A percentile compares a stretch with the other conserved stretches of the same genome.
These are phyloP conservation scores for Euplagia quadripunctaria DNA, from an alignment of 2,888 invertebrate genomes.

Conservation along the genomic window DNA sequence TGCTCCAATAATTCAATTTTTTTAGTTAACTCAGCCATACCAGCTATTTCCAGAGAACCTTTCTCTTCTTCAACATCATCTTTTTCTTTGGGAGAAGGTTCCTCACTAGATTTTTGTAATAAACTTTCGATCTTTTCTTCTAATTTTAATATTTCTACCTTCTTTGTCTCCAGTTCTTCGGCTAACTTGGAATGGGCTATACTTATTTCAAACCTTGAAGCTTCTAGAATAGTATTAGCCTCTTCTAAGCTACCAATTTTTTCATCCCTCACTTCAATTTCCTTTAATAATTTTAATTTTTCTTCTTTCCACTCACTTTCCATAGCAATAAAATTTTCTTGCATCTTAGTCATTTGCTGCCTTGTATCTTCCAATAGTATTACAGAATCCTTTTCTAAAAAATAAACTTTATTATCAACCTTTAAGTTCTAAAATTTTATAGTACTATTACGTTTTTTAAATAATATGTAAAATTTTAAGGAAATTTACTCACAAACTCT, in stretches of 20 bases:
- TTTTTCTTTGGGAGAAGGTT: slow-evolving; percentile 59
- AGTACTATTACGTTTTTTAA: background rate
- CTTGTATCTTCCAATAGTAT: slow-evolving; percentile 93
- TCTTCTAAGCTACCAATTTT: slow-evolving; percentile 87
- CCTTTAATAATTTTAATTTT: slow-evolving; percentile 85
- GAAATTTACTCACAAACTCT: too few relatives aligned
- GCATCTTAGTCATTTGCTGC: slow-evolving; percentile 93
- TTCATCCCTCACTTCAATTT: slow-evolving; percentile 86
- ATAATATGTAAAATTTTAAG: too few relatives aligned
- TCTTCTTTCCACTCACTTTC: slow-evolving; percentile 91
- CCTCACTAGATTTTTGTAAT: slow-evolving; percentile 47
- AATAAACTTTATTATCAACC: background rate
- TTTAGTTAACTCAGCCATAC: slow-evolving; percentile 79
- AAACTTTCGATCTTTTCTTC: slow-evolving; percentile 69
- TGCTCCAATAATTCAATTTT: slow-evolving; percentile 85
- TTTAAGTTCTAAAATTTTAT: background rate
- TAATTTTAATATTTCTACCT: slow-evolving; percentile 75
- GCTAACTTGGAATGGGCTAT: slow-evolving; percentile 85
- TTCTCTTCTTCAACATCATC: slow-evolving; percentile 87
- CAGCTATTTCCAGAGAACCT: slow-evolving; percentile 82
- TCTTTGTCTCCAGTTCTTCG: slow-evolving; percentile 84
- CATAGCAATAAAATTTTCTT: slow-evolving; percentile 91
- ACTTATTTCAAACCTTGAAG: slow-evolving; percentile 82
- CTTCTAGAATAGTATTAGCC: slow-evolving; percentile 84
- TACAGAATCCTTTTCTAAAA: slow-evolving; percentile 89